A percentile compares a stretch with the other conserved stretches of the same genome.
Conservation (phyloP, 1,140 invertebrate genomes). For the Macrobrachium nipponense region DNA sequence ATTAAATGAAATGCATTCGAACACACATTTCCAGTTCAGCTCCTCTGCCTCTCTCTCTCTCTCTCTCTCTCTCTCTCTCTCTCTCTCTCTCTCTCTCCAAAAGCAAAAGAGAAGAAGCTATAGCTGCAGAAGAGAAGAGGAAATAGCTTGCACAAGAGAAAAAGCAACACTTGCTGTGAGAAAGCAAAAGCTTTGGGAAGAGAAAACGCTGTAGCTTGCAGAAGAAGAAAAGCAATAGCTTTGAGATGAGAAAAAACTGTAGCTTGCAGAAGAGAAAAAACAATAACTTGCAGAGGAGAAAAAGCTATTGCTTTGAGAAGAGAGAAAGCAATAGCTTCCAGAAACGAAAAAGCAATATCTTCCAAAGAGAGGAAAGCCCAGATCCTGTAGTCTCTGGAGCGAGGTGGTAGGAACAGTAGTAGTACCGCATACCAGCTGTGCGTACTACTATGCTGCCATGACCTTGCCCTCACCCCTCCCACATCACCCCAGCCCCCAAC, state of each 20-base stretch:
- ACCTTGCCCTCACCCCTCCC: too few species aligned
- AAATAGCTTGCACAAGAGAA: background rate
- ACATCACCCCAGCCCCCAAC: too few species aligned
- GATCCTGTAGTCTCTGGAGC: too few species aligned
- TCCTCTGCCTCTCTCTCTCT: background rate
- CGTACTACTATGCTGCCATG: too few species aligned
- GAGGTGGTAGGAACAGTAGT: too few species aligned
- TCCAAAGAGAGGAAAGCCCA: too few species aligned
- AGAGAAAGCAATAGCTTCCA: too few species aligned
- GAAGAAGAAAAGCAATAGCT: too few species aligned
- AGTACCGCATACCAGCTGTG: too few species aligned
- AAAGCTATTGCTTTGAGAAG: background rate
- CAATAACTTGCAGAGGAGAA: background rate
- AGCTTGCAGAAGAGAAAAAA: constrained; percentile 4
- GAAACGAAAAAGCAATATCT: too few species aligned
- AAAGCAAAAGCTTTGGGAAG: background rate
- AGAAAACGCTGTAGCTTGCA: background rate
- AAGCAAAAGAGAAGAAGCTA: too few species aligned
- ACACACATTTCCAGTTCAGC: background rate
- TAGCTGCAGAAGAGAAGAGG: constrained; percentile 2
- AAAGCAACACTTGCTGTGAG: background rate
- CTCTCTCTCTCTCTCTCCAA: constrained; percentile 11
- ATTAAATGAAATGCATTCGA: background rate
- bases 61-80: constrained; percentile 8
- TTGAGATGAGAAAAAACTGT: constrained; percentile 6